A percentile compares a stretch with the other conserved stretches of the same genome.
Conservation (phyloP, 2,113 vertebrate species). For the Lepisosteus oculatus region DNA sequence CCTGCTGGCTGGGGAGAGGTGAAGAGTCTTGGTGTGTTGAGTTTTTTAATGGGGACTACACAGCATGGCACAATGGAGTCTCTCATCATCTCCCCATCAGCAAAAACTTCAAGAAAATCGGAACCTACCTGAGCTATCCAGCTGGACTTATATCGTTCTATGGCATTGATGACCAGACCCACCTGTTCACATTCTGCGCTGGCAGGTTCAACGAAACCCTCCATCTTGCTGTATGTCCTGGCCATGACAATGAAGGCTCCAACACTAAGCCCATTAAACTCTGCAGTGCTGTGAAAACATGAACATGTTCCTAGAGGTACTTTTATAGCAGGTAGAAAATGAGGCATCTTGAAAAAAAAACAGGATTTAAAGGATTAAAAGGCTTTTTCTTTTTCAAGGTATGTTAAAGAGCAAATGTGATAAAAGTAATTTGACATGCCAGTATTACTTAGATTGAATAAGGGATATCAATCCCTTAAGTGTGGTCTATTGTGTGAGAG, state of each 20-base stretch:
- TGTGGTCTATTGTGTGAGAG: too few species aligned
- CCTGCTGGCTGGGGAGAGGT: constrained; percentile 77
- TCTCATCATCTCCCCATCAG: constrained; percentile 46
- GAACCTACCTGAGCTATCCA: constrained; percentile 73
- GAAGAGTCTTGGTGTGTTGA: constrained; percentile 74
- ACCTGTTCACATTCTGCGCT: constrained; percentile 72
- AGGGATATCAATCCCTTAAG: too few species aligned
- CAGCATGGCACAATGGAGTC: constrained; percentile 63
- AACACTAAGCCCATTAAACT: constrained; percentile 60
- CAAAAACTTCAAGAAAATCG: constrained; percentile 57
- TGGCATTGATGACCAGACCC: constrained; percentile 68
- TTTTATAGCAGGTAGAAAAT: not conserved
- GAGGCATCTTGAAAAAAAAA: not conserved
- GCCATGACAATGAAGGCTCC: constrained; percentile 61
- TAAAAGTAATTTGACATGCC: too few species aligned
- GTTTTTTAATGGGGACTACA: constrained; percentile 76
- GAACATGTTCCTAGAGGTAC: not conserved
- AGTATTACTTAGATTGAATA: too few species aligned
- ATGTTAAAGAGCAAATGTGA: too few species aligned
- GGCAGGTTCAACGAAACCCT: constrained; percentile 61
- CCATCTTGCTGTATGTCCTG: constrained; percentile 64
- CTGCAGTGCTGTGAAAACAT: constrained; percentile 36
- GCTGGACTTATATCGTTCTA: constrained; percentile 76
- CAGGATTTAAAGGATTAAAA: not conserved
- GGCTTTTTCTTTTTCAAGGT: too few species aligned